A percentile compares a stretch with the other conserved stretches of the same genome.
These are phyloP conservation scores for Pristis pectinata DNA, from an alignment of 2,797 vertebrate species.

Conservation along the genomic window DNA sequence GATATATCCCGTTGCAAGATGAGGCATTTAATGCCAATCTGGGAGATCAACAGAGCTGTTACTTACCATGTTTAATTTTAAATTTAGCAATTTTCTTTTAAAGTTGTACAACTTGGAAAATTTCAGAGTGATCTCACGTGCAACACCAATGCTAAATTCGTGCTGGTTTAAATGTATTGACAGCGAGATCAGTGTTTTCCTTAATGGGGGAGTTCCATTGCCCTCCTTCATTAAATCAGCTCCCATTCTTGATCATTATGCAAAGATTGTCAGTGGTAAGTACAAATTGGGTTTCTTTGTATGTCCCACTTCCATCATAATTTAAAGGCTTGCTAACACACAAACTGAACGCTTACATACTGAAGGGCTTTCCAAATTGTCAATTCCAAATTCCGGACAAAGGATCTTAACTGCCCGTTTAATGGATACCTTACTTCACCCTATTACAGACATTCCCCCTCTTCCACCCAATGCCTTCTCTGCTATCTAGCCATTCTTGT, in stretches of 20 bases:
- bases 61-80: neutral
- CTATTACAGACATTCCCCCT: too few relatives aligned
- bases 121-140: neutral
- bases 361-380: too few relatives aligned
- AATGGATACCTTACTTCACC: too few relatives aligned
- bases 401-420: too few relatives aligned
- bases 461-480: too few relatives aligned
- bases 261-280: neutral
- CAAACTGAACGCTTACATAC: neutral
- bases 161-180: neutral
- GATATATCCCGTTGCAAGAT: neutral
- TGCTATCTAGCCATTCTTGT: too few relatives aligned
- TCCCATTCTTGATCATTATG: neutral
- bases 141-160: neutral
- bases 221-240: neutral
- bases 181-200: neutral
- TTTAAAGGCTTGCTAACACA: neutral
- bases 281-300: neutral
- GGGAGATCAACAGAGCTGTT: neutral
- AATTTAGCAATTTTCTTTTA: neutral
- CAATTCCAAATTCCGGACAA: too few relatives aligned
- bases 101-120: neutral
- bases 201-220: neutral
- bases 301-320: neutral
- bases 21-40: neutral